phyloP scores from a whole-genome alignment of 2,888 invertebrate species.

The Linyphia triangularis region DNA sequence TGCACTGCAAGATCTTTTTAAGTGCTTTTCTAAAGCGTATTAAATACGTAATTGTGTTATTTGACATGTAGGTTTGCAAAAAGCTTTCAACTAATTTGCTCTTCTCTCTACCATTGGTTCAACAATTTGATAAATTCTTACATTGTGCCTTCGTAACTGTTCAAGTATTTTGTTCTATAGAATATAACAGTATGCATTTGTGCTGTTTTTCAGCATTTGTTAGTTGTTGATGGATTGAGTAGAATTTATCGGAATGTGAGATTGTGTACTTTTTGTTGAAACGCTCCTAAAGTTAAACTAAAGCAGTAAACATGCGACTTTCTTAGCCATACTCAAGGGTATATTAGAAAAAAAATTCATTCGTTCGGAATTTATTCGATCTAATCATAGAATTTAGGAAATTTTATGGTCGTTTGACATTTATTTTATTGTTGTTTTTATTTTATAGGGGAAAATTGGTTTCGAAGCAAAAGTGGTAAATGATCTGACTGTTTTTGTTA shows the following conservation, averaged over 20 bases:
- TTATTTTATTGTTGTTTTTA: too few relatives aligned
- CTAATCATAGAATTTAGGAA: too few relatives aligned
- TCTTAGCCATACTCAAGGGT: too few relatives aligned
- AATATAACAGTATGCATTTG: conserved; percentile 27
- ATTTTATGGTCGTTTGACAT: too few relatives aligned
- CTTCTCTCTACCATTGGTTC: conserved; percentile 37
- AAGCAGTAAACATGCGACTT: conserved; percentile 8
- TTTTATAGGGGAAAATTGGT: too few relatives aligned
- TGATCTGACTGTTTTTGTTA: too few relatives aligned
- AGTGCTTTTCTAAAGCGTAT: conserved; percentile 28
- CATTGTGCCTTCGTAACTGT: conserved; percentile 15
- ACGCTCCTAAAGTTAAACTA: neutral
- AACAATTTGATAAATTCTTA: conserved; percentile 1
- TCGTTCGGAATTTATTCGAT: too few relatives aligned
- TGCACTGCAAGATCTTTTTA: conserved; percentile 25
- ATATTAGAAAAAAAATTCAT: too few relatives aligned
- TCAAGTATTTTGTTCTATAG: conserved; percentile 16
- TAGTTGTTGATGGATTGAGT: neutral
- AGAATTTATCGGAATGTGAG: conserved; percentile 46
- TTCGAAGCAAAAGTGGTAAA: too few relatives aligned
- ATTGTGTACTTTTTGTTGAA: too few relatives aligned
- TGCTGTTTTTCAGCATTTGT: neutral
- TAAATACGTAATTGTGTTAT: conserved; percentile 50
- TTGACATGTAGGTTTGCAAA: conserved; percentile 35
- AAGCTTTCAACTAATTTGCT: conserved; percentile 57